These are phyloP conservation scores for Ptilonorhynchus violaceus DNA, from an alignment of 2,113 vertebrate species.

Conservation along the genomic window DNA sequence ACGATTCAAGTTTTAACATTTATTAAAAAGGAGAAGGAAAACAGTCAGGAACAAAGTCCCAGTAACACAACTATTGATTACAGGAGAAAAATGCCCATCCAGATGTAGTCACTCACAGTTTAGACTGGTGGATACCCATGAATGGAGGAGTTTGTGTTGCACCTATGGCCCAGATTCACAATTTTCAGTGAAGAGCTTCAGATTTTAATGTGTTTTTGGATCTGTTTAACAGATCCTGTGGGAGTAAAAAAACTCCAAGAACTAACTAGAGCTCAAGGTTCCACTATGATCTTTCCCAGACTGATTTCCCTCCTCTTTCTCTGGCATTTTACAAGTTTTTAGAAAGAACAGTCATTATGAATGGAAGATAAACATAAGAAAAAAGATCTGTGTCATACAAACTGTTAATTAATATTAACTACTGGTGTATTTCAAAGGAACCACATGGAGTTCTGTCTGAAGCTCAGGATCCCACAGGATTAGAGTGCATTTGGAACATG, in stretches of 20 bases:
- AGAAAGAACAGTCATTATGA: background rate
- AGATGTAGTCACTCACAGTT: background rate
- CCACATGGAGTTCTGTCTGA: background rate
- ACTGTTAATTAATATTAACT: background rate
- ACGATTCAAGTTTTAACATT: background rate
- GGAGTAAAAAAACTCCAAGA: background rate
- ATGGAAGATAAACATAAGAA: background rate
- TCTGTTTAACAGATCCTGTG: background rate
- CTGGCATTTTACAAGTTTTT: background rate
- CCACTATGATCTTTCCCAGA: background rate
- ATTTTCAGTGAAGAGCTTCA: background rate
- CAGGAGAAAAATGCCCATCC: background rate
- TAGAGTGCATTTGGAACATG: background rate
- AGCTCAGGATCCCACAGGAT: background rate
- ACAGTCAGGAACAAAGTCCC: background rate
- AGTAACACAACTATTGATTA: background rate
- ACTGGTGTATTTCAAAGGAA: background rate
- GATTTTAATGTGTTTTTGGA: background rate
- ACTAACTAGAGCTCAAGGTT: background rate
- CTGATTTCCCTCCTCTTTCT: background rate
- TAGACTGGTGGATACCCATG: background rate
- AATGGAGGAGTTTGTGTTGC: background rate
- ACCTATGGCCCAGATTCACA: background rate
- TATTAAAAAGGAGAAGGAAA: background rate
- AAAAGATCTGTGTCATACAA: rapidly evolving